Base-by-base conservation (phyloP, 2,888 invertebrate species). In the Bugulina stolonifera region DNA sequence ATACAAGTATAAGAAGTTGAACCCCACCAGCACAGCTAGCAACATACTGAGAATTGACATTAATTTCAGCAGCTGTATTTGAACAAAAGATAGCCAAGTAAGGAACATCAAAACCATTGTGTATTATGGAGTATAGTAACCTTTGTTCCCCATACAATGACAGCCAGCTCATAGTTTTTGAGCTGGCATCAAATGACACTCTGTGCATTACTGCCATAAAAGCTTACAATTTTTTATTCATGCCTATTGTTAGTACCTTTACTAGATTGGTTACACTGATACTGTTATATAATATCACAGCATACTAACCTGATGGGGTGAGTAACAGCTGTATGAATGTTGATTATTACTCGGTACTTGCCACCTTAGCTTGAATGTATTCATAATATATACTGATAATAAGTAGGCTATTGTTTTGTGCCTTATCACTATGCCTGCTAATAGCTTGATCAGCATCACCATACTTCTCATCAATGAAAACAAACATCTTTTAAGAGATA, bases 401-500 rank as follows among this genome's bases (percentile, higher is more conserved):
- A 43, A 43, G 43, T 10, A 43, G 43, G 5, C 43, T 43, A 43
- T 43, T 43, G 43, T 43, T 43, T 10, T 43, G 43, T 43, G 43
- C 43, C 43, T 43, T 43, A 43, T 43, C n/a, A n/a, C 43, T 43
- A 43, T 43, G 18, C 43, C 43, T 43, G 18, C 18, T 43, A 43
- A 43, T 43, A 43, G 18, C 43, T 5, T 18, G 18, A 43, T 43
- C 43, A 43, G 5, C 43, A 43, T 5, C 43, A 43, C 5, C 10
- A 10, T 43, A 43, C 43, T 43, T 64, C 64, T 64, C 18, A 14
- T 29, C 25, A 64, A 34, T 14, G 32, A 14, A 64, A 64, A 64
- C 64, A 64, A 27, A 25, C 64, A 25, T 64, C 10, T 5, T 64
- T 27, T n/a, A 25, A 10, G 3, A 64, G 64, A 64, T 64, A 64